Evolutionary conservation across 2,888 invertebrate genomes (phyloP).

Genomic region (Chaetogeoica ovagalla): DNA sequence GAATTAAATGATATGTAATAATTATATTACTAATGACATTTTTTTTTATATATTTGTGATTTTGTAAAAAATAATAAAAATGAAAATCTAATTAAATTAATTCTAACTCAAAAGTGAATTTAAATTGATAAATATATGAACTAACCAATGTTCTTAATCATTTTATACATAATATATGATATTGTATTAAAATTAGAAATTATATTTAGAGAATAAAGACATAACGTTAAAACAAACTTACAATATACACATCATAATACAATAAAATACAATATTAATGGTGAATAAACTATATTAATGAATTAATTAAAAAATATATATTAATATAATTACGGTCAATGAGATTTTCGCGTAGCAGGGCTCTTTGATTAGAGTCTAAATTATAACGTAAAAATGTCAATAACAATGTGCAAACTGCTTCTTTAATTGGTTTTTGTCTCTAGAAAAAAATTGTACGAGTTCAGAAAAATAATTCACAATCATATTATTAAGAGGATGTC

Average conservation of each 20-base stretch:
- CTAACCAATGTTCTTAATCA: neutral
- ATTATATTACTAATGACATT: neutral
- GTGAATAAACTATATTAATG: neutral
- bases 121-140: neutral
- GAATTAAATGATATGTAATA: too few relatives aligned
- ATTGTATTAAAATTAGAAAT: neutral
- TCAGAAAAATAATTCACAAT: neutral
- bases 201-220: neutral
- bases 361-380: conserved; percentile 42
- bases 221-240: too few relatives aligned
- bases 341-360: conserved; percentile 28
- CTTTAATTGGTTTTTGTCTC: conserved; percentile 48
- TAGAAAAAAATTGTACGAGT: neutral
- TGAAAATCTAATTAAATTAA: neutral
- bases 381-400: conserved; percentile 49
- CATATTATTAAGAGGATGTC: too few relatives aligned
- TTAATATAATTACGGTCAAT: conserved; percentile 32
- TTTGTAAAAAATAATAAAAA: too few relatives aligned
- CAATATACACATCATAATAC: too few relatives aligned
- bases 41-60: neutral
- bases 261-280: neutral
- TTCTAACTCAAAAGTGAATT: neutral
- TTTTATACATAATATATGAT: neutral
- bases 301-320: neutral
- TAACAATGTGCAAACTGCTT: conserved; percentile 36